Percentiles rank a stretch among this genome's conserved stretches.
Conservation (phyloP, 2,113 vertebrate genomes). For the Fregetta grallaria region DNA sequence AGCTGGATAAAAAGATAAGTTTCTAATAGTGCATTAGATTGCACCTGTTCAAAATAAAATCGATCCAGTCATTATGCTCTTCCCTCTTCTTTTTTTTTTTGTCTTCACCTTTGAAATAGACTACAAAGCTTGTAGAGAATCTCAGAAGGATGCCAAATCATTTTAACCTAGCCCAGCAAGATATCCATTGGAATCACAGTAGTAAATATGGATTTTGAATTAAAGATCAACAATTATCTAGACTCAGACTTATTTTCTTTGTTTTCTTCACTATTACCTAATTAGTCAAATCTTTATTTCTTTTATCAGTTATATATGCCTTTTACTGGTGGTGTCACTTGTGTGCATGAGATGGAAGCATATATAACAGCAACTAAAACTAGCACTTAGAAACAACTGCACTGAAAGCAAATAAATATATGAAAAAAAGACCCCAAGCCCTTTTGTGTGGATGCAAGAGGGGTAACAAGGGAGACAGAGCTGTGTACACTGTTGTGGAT, state of each 20-base stretch:
- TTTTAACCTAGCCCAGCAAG: constrained; percentile 66
- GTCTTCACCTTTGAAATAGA: constrained; percentile 38
- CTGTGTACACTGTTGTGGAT: not conserved
- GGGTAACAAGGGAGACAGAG: not conserved
- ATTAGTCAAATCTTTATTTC: constrained; percentile 34
- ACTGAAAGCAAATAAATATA: not conserved
- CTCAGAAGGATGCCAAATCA: constrained; percentile 51
- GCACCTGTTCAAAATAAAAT: constrained; percentile 47
- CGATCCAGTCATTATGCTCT: constrained; percentile 2
- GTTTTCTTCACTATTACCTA: constrained; percentile 23
- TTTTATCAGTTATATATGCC: constrained; percentile 4
- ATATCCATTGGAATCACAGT: constrained; percentile 12
- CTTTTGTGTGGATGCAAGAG: not conserved
- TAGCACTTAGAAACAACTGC: not conserved
- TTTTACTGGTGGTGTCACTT: not conserved
- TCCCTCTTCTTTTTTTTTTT: not conserved
- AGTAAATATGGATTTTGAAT: constrained; percentile 66
- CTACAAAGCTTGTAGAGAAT: constrained; percentile 35
- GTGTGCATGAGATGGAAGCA: not conserved
- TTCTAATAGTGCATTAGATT: not conserved
- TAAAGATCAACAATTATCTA: constrained; percentile 67
- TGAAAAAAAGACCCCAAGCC: not conserved
- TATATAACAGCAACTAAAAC: not conserved
- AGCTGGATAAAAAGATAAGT: not conserved
- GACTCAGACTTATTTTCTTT: not conserved